These are phyloP conservation scores for Chaunax sp. DNA, from an alignment of 2,797 vertebrate species.

Conservation along the genomic window DNA sequence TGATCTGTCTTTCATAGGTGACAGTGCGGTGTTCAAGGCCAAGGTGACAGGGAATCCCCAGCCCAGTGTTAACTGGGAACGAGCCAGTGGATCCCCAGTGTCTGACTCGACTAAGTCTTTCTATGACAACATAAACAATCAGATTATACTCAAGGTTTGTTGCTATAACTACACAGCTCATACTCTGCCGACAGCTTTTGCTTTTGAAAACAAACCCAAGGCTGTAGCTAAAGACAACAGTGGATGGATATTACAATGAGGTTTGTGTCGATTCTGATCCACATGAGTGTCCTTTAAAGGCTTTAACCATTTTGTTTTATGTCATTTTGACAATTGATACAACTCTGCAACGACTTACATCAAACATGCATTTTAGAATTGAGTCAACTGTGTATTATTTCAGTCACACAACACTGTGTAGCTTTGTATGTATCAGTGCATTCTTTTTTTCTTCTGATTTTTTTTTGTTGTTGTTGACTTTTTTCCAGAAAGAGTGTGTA, in stretches of 20 bases:
- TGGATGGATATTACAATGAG: background rate
- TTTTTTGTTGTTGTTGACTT: too few species aligned
- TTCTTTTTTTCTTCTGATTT: too few species aligned
- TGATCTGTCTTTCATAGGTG: conserved; percentile 48
- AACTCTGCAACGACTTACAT: background rate
- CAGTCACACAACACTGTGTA: background rate
- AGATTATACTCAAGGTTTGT: conserved; percentile 76
- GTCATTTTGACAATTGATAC: background rate
- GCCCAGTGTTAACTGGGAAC: conserved; percentile 66
- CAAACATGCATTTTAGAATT: background rate
- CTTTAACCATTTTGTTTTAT: background rate
- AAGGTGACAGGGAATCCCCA: conserved; percentile 71
- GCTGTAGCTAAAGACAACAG: conserved; percentile 12
- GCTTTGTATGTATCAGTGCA: background rate
- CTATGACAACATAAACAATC: conserved; percentile 75
- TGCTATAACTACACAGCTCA: background rate
- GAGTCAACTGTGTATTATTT: background rate
- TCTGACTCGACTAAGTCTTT: conserved; percentile 67
- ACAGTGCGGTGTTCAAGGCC: conserved; percentile 72
- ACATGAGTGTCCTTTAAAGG: background rate
- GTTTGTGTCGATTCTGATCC: background rate
- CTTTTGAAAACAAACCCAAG: background rate
- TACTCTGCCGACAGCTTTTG: background rate
- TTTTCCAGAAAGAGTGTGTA: background rate
- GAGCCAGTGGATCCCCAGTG: conserved; percentile 57